Conservation (phyloP, 2,888 invertebrate species). For the Bugulina stolonifera region DNA sequence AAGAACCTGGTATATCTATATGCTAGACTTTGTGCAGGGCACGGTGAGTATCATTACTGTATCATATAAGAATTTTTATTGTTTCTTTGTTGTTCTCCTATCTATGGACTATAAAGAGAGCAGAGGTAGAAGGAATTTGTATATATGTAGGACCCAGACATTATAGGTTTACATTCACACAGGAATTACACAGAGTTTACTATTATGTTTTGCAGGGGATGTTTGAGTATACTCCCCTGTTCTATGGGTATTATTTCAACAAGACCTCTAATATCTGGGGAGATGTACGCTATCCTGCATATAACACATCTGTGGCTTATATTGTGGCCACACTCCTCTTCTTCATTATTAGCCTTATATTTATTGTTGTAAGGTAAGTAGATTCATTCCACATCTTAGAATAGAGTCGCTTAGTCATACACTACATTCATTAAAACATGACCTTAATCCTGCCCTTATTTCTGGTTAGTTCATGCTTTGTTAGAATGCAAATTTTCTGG, state of each 20-base stretch:
- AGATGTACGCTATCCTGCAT: neutral
- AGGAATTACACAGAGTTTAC: neutral
- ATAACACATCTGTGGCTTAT: conserved; percentile 19
- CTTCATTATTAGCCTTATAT: conserved; percentile 22
- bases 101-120: too few relatives aligned
- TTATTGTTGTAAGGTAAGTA: conserved; percentile 23
- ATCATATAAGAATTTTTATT: too few relatives aligned
- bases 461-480: too few relatives aligned
- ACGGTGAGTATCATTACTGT: conserved; percentile 11
- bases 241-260: conserved; percentile 26
- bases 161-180: too few relatives aligned
- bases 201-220: conserved; percentile 4
- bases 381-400: too few relatives aligned
- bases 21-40: conserved; percentile 23
- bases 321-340: neutral
- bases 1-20: neutral
- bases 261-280: conserved; percentile 16
- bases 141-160: too few relatives aligned
- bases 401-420: too few relatives aligned
- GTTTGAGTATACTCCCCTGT: conserved; percentile 17
- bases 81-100: too few relatives aligned
- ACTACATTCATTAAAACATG: too few relatives aligned
- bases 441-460: too few relatives aligned
- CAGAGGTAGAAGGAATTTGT: too few relatives aligned
- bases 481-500: too few relatives aligned